Percentiles rank a stretch among this genome's conserved stretches.
phyloP scores from a whole-genome alignment of 2,113 vertebrate genomes.

The Synchiropus splendidus region DNA sequence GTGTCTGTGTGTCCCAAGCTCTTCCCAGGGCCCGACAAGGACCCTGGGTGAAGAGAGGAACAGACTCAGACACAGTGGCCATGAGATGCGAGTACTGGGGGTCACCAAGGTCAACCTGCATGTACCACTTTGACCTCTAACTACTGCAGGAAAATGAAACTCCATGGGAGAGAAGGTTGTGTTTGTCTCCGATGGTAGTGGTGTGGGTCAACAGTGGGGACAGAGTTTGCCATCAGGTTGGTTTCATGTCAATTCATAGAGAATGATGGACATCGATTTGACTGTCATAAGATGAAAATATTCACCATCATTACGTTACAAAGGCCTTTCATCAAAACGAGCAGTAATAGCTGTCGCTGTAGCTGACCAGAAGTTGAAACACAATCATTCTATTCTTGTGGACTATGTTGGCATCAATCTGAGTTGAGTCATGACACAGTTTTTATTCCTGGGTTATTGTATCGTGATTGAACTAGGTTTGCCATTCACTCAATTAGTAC shows the following conservation, averaged over 20 bases:
- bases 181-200: slow-evolving; percentile 20
- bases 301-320: too few species aligned
- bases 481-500: too few species aligned
- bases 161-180: slow-evolving; percentile 36
- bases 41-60: slow-evolving; percentile 44
- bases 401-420: too few species aligned
- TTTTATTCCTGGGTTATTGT: too few species aligned
- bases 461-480: too few species aligned
- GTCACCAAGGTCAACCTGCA: slow-evolving; percentile 51
- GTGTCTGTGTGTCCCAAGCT: slow-evolving; percentile 66
- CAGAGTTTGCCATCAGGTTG: slow-evolving; percentile 11
- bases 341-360: too few species aligned
- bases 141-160: slow-evolving; percentile 45
- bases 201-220: slow-evolving; percentile 17
- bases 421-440: too few species aligned
- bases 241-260: slow-evolving; percentile 10
- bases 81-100: slow-evolving; percentile 38
- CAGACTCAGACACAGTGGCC: slow-evolving; percentile 38
- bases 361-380: too few species aligned
- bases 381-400: too few species aligned
- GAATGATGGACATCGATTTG: too few species aligned
- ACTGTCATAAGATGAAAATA: too few species aligned
- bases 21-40: slow-evolving; percentile 59
- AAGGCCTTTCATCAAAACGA: too few species aligned
- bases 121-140: slow-evolving; percentile 48